A percentile compares a stretch with the other conserved stretches of the same genome.
Conservation (phyloP, 2,888 invertebrate genomes). For the Drosophila meridiana region DNA sequence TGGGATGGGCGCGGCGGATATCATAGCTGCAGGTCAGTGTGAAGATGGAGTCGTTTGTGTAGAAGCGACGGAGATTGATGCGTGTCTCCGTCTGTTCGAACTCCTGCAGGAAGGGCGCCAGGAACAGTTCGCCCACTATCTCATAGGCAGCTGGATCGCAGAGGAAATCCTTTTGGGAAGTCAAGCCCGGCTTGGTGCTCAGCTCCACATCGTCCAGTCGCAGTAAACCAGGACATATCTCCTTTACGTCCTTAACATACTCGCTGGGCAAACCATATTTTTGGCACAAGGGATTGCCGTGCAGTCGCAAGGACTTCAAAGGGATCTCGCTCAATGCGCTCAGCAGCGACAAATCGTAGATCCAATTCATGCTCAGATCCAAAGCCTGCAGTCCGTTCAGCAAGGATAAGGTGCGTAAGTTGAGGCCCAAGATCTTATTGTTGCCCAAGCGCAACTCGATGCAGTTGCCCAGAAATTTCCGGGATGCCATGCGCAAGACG, state of each 20-base stretch:
- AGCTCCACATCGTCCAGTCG: constrained; percentile 80
- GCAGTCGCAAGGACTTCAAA: constrained; percentile 73
- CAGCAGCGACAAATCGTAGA: constrained; percentile 70
- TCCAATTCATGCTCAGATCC: constrained; percentile 81
- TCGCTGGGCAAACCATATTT: constrained; percentile 76
- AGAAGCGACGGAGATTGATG: constrained; percentile 47
- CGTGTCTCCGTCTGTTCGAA: constrained; percentile 71
- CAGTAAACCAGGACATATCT: constrained; percentile 73
- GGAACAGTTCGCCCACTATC: constrained; percentile 72
- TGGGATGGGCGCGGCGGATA: constrained; percentile 43
- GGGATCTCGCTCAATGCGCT: constrained; percentile 69
- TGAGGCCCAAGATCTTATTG: constrained; percentile 74
- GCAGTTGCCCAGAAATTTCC: constrained; percentile 74
- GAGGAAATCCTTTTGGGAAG: constrained; percentile 77
- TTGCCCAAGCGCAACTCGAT: constrained; percentile 74
- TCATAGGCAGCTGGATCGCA: constrained; percentile 79
- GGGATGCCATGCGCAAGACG: constrained; percentile 73
- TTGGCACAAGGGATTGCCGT: constrained; percentile 81
- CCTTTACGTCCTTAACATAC: constrained; percentile 72
- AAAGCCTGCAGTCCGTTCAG: constrained; percentile 78
- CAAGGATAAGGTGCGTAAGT: constrained; percentile 66
- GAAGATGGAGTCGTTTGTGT: constrained; percentile 71
- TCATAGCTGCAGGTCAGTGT: constrained; percentile 78
- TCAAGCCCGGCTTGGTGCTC: constrained; percentile 55
- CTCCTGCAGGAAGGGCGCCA: constrained; percentile 69